Evolutionary conservation across 2,888 invertebrate genomes (phyloP).

Genomic region (Phaonia tiefii): DNA sequence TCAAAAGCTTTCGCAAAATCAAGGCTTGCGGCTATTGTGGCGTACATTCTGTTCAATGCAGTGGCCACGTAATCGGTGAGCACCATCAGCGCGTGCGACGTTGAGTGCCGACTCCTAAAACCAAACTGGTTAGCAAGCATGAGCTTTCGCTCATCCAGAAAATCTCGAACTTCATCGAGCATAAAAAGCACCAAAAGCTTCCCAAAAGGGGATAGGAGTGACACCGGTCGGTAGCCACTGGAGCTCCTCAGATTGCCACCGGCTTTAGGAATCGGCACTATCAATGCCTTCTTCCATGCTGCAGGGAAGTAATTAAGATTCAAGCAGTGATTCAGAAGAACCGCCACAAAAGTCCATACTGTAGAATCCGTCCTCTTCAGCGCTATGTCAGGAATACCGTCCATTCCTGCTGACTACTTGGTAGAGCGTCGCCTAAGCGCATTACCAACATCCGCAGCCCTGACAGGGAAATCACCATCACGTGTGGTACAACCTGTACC

Average conservation of each 20-base stretch:
- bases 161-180: not conserved
- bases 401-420: not conserved
- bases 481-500: not conserved
- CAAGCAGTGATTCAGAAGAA: constrained; percentile 37
- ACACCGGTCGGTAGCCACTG: not conserved
- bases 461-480: not conserved
- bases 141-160: not conserved
- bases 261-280: not conserved
- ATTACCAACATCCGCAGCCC: not conserved
- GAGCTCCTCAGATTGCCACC: not conserved
- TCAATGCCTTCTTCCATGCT: constrained; percentile 9
- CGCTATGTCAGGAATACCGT: constrained; percentile 30
- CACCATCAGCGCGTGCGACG: not conserved
- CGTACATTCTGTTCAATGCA: not conserved
- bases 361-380: constrained; percentile 1
- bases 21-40: not conserved
- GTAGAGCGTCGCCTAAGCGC: not conserved
- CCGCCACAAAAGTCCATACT: constrained; percentile 25
- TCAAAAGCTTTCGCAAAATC: not conserved
- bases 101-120: not conserved
- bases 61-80: not conserved
- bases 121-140: not conserved
- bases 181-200: constrained; percentile 26
- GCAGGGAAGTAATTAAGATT: constrained; percentile 40
- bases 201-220: constrained; percentile 22